Evolutionary conservation across 2,113 vertebrate species (phyloP).

Genomic region (Lanius collurio): DNA sequence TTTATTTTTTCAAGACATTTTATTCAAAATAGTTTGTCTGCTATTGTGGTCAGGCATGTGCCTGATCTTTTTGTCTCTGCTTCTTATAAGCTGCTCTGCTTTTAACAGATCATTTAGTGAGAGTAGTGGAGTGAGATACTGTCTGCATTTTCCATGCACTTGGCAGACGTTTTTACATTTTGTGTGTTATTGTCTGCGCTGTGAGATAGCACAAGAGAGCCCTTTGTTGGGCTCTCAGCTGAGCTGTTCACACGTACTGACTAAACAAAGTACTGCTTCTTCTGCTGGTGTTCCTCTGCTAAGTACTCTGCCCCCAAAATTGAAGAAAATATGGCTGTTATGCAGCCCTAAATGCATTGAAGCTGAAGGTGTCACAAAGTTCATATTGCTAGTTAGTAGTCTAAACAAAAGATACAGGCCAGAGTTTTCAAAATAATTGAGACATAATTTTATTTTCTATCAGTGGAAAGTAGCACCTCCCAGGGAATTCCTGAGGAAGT

Average conservation of each 20-base stretch:
- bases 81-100: conserved; percentile 9
- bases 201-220: conserved; percentile 66
- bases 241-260: conserved; percentile 34
- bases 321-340: background rate
- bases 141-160: conserved; percentile 50
- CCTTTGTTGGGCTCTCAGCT: conserved; percentile 56
- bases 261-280: conserved; percentile 52
- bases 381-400: conserved; percentile 24
- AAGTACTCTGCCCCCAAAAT: conserved; percentile 21
- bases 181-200: conserved; percentile 63
- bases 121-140: conserved; percentile 47
- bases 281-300: conserved; percentile 40
- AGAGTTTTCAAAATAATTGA: background rate
- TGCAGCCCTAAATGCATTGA: background rate
- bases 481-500: background rate
- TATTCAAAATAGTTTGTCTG: background rate
- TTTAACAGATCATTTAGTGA: conserved; percentile 35
- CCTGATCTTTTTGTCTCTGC: conserved; percentile 24
- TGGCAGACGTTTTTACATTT: conserved; percentile 71
- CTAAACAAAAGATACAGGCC: background rate
- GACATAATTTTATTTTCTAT: background rate
- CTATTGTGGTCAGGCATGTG: background rate
- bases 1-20: background rate
- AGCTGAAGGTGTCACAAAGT: conserved; percentile 13
- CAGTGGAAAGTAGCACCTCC: background rate